Base-by-base conservation (phyloP, 2,888 invertebrate genomes). In the Hemaris fuciformis region DNA sequence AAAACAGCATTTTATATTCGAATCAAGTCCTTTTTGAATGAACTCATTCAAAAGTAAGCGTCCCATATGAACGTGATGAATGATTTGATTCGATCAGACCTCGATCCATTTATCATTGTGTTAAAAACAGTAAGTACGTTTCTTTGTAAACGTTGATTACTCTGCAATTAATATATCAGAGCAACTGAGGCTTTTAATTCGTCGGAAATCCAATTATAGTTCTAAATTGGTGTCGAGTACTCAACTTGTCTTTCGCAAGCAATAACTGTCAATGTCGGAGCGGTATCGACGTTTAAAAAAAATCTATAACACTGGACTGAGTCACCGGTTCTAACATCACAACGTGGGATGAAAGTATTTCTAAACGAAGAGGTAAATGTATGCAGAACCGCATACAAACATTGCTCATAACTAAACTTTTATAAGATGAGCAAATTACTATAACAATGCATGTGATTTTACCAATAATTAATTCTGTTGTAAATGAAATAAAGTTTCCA, bases 241-340 rank as follows among this genome's bases (percentile, higher is more conserved):
- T 20, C 27, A 15, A 22, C 48, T 27, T 43, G 20, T 59, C 27
- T 20, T n/a, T 13, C 27, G 31, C 23, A 41, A 57, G 2, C 60
- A 48, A 48, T 60, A 38, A 60, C 73, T 70, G 65, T 23, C 18
- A 48, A 66, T 64, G 61, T 53, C 60, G 59, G 63, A 45, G 41
- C 56, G 41, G 38, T 8, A 38, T 48, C 15, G 38, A 25, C 23
- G 38, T 46, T 38, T 46, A n/a, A 13, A 25, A 31, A 38, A 38
- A 60, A 18, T 46, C 22, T 10, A 43, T 15, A 10, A 38, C n/a
- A n/a, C 13, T 3, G n/a, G 18, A 6, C 20, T 34, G 25, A 27
- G 25, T 27, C 25, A 15, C 25, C 6, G 1, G 15, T 15, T 45
- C 27, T 48, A 7, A 48, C 15, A 25, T 25, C n/a, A 27, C 25